Evolutionary conservation across 1,140 invertebrate species (phyloP).

Genomic region (Ephestia elutella): DNA sequence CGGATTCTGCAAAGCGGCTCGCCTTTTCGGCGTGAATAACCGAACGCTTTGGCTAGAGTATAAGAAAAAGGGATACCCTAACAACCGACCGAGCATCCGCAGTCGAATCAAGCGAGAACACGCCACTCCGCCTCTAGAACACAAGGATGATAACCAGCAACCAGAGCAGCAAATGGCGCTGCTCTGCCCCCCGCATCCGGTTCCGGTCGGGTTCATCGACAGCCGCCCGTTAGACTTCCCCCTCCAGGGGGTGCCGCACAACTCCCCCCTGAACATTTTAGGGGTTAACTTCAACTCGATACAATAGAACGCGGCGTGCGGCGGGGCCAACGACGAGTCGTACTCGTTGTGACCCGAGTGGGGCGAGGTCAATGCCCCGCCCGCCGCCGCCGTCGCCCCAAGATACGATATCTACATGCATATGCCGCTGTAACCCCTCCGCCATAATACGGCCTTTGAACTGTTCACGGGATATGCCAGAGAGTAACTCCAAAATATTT

Average conservation of each 20-base stretch:
- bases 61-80: slow-evolving; percentile 86
- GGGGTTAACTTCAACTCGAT: slow-evolving; percentile 83
- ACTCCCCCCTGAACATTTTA: slow-evolving; percentile 79
- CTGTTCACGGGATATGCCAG: background rate
- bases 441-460: background rate
- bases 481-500: too few species aligned
- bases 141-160: slow-evolving; percentile 57
- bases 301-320: slow-evolving; percentile 75
- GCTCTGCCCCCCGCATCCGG: slow-evolving; percentile 58
- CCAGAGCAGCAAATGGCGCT: slow-evolving; percentile 59
- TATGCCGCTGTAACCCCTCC: slow-evolving; percentile 34
- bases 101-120: slow-evolving; percentile 80
- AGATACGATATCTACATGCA: slow-evolving; percentile 48
- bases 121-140: slow-evolving; percentile 71
- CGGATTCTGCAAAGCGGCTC: slow-evolving; percentile 87
- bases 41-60: slow-evolving; percentile 89
- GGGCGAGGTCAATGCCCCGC: slow-evolving; percentile 27
- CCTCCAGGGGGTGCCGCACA: slow-evolving; percentile 69
- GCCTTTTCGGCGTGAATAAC: slow-evolving; percentile 88
- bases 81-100: slow-evolving; percentile 83
- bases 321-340: slow-evolving; percentile 36
- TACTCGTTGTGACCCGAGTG: slow-evolving; percentile 57
- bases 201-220: slow-evolving; percentile 77
- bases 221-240: slow-evolving; percentile 75
- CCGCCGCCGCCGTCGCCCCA: slow-evolving; percentile 23